phyloP scores from a whole-genome alignment of 2,113 vertebrate genomes.

The Sebastes schlegelii region DNA sequence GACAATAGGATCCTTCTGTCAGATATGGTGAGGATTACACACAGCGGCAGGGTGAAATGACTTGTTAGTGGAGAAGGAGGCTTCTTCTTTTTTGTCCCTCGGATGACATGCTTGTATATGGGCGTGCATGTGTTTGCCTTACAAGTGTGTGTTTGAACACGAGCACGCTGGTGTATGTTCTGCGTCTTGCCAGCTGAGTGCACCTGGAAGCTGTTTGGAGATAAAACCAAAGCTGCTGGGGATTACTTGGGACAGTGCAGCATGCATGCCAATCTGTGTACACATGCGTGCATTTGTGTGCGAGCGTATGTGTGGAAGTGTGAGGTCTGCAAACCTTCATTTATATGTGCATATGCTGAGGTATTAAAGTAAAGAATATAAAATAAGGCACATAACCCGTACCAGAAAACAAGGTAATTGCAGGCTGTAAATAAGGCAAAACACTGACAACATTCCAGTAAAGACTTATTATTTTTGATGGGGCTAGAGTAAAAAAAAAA shows the following conservation, averaged over 20 bases:
- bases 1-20: conserved; percentile 69
- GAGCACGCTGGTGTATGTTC: conserved; percentile 24
- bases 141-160: conserved; percentile 8
- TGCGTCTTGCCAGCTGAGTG: conserved; percentile 43
- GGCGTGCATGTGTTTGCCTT: background rate
- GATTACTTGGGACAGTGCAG: conserved; percentile 63
- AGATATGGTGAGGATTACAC: conserved; percentile 69
- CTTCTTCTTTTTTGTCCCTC: background rate
- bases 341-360: conserved; percentile 51
- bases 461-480: conserved; percentile 39
- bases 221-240: conserved; percentile 56
- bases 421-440: conserved; percentile 39
- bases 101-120: conserved; percentile 27
- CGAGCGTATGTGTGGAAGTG: conserved; percentile 6
- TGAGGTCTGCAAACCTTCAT: conserved; percentile 54
- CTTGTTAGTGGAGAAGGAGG: conserved; percentile 32
- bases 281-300: conserved; percentile 35
- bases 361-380: conserved; percentile 37
- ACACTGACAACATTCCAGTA: conserved; percentile 26
- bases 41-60: conserved; percentile 43
- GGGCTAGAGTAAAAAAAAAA: background rate
- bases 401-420: conserved; percentile 16
- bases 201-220: conserved; percentile 77
- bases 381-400: conserved; percentile 23
- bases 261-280: conserved; percentile 52